phyloP scores from a whole-genome alignment of 2,113 vertebrate genomes.

The Stigmatopora argus region DNA sequence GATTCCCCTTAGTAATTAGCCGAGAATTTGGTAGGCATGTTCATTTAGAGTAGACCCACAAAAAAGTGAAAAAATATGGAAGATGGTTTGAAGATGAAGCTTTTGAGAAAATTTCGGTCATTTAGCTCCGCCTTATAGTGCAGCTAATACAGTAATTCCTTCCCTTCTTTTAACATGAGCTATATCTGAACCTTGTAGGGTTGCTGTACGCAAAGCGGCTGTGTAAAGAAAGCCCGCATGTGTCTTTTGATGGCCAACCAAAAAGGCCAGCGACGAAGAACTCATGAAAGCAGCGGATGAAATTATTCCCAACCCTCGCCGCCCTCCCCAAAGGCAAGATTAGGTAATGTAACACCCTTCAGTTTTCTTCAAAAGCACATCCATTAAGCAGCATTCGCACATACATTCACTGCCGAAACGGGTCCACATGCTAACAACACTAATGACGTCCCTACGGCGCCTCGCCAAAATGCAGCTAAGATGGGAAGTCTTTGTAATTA shows the following conservation, averaged over 20 bases:
- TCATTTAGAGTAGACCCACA: too few relatives aligned
- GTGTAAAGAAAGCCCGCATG: conserved; percentile 4
- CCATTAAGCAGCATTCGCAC: background rate
- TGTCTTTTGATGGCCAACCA: conserved; percentile 41
- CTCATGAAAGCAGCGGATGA: conserved; percentile 44
- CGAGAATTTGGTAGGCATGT: background rate
- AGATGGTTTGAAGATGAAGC: background rate
- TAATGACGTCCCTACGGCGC: conserved; percentile 64
- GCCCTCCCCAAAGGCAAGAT: conserved; percentile 32
- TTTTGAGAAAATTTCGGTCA: too few relatives aligned
- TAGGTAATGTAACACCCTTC: conserved; percentile 44
- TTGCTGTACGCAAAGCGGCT: background rate
- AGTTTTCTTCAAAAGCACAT: conserved; percentile 12
- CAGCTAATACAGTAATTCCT: background rate
- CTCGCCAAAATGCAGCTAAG: conserved; percentile 43
- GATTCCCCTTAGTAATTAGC: too few relatives aligned
- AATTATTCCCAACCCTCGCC: conserved; percentile 47
- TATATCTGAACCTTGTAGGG: background rate
- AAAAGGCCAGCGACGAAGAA: conserved; percentile 43
- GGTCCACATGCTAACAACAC: conserved; percentile 48
- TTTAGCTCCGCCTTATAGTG: too few relatives aligned
- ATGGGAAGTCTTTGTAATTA: conserved; percentile 52
- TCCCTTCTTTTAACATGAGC: background rate
- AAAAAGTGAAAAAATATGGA: background rate
- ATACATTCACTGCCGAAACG: conserved; percentile 31